Evolutionary conservation across 2,113 vertebrate genomes (phyloP).

Genomic region (Tragelaphus buxtoni): DNA sequence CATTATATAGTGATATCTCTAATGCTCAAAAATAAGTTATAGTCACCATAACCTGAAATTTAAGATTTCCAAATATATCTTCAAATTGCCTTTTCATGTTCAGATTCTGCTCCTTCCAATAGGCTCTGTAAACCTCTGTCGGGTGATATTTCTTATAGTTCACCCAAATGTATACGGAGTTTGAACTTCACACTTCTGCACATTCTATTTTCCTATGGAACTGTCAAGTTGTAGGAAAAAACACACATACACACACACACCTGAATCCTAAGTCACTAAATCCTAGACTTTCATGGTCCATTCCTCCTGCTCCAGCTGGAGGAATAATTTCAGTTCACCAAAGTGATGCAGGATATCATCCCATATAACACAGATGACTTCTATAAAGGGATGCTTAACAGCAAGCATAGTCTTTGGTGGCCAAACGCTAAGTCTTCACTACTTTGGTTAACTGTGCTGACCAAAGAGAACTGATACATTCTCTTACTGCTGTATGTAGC

Average conservation of each 20-base stretch:
- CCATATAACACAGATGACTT: no score
- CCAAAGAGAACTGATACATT: background rate
- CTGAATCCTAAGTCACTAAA: background rate
- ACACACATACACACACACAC: background rate
- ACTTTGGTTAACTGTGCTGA: background rate
- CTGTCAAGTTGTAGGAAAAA: background rate
- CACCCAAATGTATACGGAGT: background rate
- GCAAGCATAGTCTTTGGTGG: background rate
- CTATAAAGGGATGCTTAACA: background rate
- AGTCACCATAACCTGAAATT: background rate
- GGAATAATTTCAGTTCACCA: background rate
- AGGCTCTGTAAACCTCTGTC: background rate
- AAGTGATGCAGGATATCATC: no score
- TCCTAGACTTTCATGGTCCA: background rate
- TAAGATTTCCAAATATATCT: background rate
- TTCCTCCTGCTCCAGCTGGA: no score
- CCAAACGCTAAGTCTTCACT: background rate
- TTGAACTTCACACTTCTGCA: background rate
- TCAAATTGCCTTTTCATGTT: background rate
- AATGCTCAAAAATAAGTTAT: background rate
- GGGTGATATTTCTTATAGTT: background rate
- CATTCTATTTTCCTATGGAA: background rate
- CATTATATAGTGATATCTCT: background rate
- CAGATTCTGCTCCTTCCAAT: background rate
- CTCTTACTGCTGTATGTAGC: accelerated